Evolutionary conservation across 2,888 invertebrate genomes (phyloP), one percentile per base, ranked within the genome.

Genomic region (Amiota communis): DNA sequence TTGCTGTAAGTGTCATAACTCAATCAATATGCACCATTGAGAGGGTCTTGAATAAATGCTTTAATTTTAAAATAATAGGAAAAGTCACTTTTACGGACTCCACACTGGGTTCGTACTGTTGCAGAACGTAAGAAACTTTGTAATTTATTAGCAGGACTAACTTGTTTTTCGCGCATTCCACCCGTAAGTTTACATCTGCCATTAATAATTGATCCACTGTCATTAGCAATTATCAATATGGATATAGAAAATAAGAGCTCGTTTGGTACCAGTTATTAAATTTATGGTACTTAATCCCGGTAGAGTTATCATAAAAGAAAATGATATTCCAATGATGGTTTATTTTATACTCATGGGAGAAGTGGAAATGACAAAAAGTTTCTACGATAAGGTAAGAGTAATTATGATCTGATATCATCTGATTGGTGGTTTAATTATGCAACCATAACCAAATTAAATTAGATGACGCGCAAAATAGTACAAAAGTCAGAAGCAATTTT

Each of bases 261-360:
- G 92, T 68, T 85, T 95, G 59, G 92, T 93, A 0, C 91, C 91
- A 0, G 91, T 92, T 0, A 91, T 92, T 0, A 91, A 92, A 80
- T 94, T 93, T 88, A 91, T 91, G 78, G 93, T 92, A 80, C 92
- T 92, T 74, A 89, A 91, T 1, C 91, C 92, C 0, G 92, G 91
- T 1, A 91, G 93, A 1, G 89, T 90, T 0, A 91, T 95, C 64
- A 92, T 94, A 0, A 91, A 92, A 12, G 92, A 94, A 83, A 91
- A 92, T 12, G 92, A 93, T 72, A 88, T 89, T 2, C 92, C 94
- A 0, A 89, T 90, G 72, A 92, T 92, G 0, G 84, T 94, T 65
- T 94, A 93, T 86, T 94, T 93, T 86, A 91, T 95, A 65, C 88
- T 93, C 8, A 90, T 90, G 0, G 95, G 95, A 2, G 91, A 92